A percentile compares a stretch with the other conserved stretches of the same genome.
These are phyloP conservation scores for Baryphthengus martii DNA, from an alignment of 2,113 vertebrate species.

Conservation along the genomic window DNA sequence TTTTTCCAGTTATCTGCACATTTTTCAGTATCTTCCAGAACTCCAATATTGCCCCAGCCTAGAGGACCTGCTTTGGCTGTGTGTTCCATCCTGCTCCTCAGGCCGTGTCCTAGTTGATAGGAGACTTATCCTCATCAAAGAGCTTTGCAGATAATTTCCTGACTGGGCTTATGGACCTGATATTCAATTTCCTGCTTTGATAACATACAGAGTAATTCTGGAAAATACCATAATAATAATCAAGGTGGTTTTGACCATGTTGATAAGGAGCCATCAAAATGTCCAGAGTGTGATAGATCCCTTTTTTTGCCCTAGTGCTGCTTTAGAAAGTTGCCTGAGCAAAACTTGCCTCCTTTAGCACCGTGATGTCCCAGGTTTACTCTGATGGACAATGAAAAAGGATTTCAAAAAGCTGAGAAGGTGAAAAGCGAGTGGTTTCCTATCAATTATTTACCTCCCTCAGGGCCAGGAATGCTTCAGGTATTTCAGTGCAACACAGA, in stretches of 20 bases:
- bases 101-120: neutral
- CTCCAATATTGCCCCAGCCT: neutral
- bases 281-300: neutral
- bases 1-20: neutral
- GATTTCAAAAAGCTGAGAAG: neutral
- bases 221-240: neutral
- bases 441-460: slow-evolving; percentile 1
- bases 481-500: too few species aligned
- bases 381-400: neutral
- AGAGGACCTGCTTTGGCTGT: neutral
- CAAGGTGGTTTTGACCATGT: neutral
- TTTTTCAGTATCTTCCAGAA: neutral
- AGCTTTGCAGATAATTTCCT: neutral
- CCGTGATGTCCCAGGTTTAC: neutral
- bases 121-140: neutral
- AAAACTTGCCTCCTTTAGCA: neutral
- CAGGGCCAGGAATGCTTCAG: neutral
- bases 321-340: neutral
- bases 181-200: neutral
- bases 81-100: fast-evolving
- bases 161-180: neutral
- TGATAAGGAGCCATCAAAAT: neutral
- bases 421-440: neutral
- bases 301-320: neutral
- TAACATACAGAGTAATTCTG: neutral